Conservation (phyloP, 2,888 invertebrate species). For the Yponomeuta sedellus region DNA sequence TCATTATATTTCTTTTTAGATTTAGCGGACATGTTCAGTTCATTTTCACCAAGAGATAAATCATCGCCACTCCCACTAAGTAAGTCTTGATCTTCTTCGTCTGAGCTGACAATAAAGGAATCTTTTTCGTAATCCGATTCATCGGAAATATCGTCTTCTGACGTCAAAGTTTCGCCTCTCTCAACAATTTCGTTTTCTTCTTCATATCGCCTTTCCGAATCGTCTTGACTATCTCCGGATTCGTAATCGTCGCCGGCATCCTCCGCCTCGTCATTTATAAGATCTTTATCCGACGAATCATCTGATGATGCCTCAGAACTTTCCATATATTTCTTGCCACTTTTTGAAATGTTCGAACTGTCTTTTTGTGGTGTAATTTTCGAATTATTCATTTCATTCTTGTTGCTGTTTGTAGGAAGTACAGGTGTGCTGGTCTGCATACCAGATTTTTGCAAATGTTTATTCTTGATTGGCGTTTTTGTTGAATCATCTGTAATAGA, state of each 20-base stretch:
- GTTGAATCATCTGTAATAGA: slow-evolving; percentile 37
- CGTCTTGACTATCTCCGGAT: slow-evolving; percentile 69
- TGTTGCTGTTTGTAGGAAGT: slow-evolving; percentile 30
- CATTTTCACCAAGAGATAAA: slow-evolving; percentile 59
- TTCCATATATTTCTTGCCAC: not conserved
- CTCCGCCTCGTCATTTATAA: slow-evolving; percentile 54
- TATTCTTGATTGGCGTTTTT: slow-evolving; percentile 62
- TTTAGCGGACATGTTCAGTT: slow-evolving; percentile 56
- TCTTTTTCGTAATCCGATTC: slow-evolving; percentile 69
- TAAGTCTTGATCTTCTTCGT: slow-evolving; percentile 59
- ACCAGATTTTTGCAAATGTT: slow-evolving; percentile 38
- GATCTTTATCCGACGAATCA: slow-evolving; percentile 27
- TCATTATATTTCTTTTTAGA: slow-evolving; percentile 64
- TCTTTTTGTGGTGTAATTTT: slow-evolving; percentile 1
- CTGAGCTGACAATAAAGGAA: slow-evolving; percentile 74
- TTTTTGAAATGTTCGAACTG: not conserved
- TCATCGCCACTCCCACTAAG: slow-evolving; percentile 65
- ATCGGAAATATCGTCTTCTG: slow-evolving; percentile 58
- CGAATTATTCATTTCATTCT: slow-evolving; percentile 22
- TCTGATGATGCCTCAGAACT: slow-evolving; percentile 22
- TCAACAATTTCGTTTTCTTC: slow-evolving; percentile 66
- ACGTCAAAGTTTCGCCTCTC: slow-evolving; percentile 69
- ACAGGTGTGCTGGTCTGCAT: slow-evolving; percentile 49
- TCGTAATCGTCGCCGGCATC: slow-evolving; percentile 61
- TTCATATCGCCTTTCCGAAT: slow-evolving; percentile 64